Evolutionary conservation across 2,888 invertebrate species (phyloP), one percentile per base, ranked within the genome.

Genomic region (Thymelicus acteon): DNA sequence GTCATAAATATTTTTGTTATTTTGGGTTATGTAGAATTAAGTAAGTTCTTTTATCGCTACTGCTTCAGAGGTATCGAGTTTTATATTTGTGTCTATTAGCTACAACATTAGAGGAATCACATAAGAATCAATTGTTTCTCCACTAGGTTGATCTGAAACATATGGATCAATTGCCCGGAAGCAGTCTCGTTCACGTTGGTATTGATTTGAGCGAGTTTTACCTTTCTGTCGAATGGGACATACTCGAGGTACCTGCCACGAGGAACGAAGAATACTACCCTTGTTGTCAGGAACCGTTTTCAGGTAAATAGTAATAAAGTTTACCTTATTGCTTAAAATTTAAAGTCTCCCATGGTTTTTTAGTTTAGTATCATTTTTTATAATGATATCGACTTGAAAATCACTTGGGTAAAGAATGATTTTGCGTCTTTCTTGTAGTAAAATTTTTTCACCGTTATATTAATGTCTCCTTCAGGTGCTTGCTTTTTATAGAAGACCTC

Each of bases 171-270:
- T 94, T 95, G 61, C 92, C 96, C n/a, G 98, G 98, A 60, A 97
- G 96, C 83, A 98, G 97, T 86, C 90, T 98, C 54, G 98, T 98
- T 0, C 96, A 96, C 82, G 95, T 96, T 65, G 98, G 98, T 65
- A 98, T 99, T 82, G 99, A 99, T 92, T 94, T 99, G 77, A 97
- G 97, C 78, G 99, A 98, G 90, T 99, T 99, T 93, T 99, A 99
- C 87, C 95, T 98, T 72, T 98, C 98, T 0, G 99, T 99, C 0
- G 99, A 99, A 91, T 99, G 99, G 99, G 99, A 99, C 85, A 97
- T 99, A 77, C 94, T 99, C 6, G 98, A 98, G 84, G 99, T 99
- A 47, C 98, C 98, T 7, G 98, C 98, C 0, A 96, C 97, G 0
- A 95, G 97, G 81, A 98, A 98, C 81, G 98, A 98, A 85, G 98